Evolutionary conservation across 2,888 invertebrate genomes (phyloP).

Genomic region (Rambutsinella grinnellia): DNA sequence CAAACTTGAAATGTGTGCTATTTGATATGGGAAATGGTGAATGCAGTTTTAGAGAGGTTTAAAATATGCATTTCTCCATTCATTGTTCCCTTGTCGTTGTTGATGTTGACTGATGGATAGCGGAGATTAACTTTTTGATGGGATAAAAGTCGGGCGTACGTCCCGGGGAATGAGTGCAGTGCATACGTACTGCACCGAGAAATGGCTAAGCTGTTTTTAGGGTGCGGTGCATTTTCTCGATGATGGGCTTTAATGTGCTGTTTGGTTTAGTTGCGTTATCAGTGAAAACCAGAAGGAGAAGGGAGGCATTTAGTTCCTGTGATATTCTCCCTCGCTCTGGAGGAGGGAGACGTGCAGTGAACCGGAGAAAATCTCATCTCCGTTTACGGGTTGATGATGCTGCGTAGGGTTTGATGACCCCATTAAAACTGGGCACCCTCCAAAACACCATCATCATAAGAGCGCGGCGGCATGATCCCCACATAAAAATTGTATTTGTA

Average conservation of each 20-base stretch:
- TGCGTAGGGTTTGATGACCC: conserved; percentile 50
- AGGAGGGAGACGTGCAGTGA: conserved; percentile 23
- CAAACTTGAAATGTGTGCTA: too few species aligned
- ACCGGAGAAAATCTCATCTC: conserved; percentile 54
- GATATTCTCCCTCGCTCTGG: conserved; percentile 3
- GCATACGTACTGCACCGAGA: conserved; percentile 24
- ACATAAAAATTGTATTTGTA: too few species aligned
- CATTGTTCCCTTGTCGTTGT: conserved; percentile 27
- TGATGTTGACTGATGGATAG: conserved; percentile 55
- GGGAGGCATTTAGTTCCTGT: neutral
- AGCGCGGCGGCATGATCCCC: neutral
- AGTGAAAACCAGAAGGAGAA: conserved; percentile 16
- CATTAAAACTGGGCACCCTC: conserved; percentile 50
- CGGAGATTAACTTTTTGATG: conserved; percentile 56
- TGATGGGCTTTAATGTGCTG: conserved; percentile 22
- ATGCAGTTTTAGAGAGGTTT: neutral
- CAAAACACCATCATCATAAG: neutral
- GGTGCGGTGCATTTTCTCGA: conserved; percentile 9
- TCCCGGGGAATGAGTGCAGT: conserved; percentile 1
- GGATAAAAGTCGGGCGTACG: conserved; percentile 50
- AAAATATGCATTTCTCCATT: neutral
- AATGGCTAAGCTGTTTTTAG: conserved; percentile 3
- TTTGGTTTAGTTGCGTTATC: conserved; percentile 22
- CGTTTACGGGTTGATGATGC: conserved; percentile 11
- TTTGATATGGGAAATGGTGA: neutral